Conservation (phyloP, 2,113 vertebrate species). For the Zapus hudsonius region DNA sequence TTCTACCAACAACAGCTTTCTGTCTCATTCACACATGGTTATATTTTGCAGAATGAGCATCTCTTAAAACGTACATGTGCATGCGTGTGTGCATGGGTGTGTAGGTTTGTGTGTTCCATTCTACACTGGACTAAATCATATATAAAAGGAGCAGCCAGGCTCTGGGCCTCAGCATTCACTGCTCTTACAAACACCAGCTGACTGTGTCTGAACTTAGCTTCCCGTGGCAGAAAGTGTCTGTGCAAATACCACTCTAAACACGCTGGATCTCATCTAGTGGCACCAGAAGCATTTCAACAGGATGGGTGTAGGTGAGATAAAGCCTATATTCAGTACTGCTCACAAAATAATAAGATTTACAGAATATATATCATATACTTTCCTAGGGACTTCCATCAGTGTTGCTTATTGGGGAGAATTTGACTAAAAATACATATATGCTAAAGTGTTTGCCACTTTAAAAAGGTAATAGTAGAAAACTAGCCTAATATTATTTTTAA, state of each 20-base stretch:
- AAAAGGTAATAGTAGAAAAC: background rate
- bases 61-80: background rate
- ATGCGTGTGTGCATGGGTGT: background rate
- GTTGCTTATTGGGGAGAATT: background rate
- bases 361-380: background rate
- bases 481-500: conserved; percentile 7
- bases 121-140: background rate
- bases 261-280: background rate
- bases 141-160: background rate
- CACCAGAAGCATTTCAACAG: background rate
- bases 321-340: background rate
- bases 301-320: background rate
- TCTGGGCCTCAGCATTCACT: background rate
- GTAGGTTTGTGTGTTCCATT: background rate
- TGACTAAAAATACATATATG: conserved; percentile 3
- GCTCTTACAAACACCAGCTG: background rate
- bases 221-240: background rate
- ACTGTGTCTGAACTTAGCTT: background rate
- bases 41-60: background rate
- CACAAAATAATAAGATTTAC: background rate
- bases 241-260: too few species aligned
- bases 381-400: background rate
- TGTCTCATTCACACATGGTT: background rate
- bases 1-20: background rate
- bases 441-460: background rate